Conservation (phyloP, 92 coral and sea anemone genomes). For the Galaxea fascicularis region DNA sequence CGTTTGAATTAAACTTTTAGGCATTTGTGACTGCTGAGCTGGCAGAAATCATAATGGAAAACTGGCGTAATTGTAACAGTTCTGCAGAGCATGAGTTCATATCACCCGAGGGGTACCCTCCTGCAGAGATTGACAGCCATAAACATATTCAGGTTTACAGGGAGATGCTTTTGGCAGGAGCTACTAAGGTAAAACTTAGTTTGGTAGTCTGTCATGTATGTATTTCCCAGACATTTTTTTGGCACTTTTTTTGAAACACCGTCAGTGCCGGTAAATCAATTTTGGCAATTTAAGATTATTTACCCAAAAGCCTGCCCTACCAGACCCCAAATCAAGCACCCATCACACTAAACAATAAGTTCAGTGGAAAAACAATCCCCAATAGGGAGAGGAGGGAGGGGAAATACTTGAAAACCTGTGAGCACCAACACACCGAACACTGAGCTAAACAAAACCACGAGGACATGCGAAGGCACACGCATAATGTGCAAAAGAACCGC, state of each 20-base stretch:
- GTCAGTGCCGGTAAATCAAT: too few species aligned
- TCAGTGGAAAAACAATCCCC: too few species aligned
- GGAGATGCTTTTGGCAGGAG: slow-evolving; percentile 55
- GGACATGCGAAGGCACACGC: too few species aligned
- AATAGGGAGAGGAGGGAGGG: too few species aligned
- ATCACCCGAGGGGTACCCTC: slow-evolving; percentile 13
- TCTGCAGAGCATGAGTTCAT: slow-evolving; percentile 17
- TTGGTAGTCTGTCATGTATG: not conserved
- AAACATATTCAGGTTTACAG: slow-evolving; percentile 25
- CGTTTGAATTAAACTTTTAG: slow-evolving; percentile 16
- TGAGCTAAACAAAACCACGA: too few species aligned
- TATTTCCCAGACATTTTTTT: not conserved
- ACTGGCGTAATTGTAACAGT: slow-evolving; percentile 40
- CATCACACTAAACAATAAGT: too few species aligned
- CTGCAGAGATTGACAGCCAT: not conserved
- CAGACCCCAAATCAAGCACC: too few species aligned
- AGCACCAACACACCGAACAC: too few species aligned
- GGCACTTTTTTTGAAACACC: not conserved
- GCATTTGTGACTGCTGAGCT: slow-evolving; percentile 68
- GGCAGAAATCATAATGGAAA: slow-evolving; percentile 64
- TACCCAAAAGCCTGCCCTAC: too few species aligned
- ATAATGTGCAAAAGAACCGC: too few species aligned
- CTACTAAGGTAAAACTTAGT: slow-evolving; percentile 30
- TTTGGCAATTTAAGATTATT: too few species aligned
- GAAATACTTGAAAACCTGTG: too few species aligned